Conservation (phyloP, 2,797 vertebrate species). For the Molossus alvarezi region DNA sequence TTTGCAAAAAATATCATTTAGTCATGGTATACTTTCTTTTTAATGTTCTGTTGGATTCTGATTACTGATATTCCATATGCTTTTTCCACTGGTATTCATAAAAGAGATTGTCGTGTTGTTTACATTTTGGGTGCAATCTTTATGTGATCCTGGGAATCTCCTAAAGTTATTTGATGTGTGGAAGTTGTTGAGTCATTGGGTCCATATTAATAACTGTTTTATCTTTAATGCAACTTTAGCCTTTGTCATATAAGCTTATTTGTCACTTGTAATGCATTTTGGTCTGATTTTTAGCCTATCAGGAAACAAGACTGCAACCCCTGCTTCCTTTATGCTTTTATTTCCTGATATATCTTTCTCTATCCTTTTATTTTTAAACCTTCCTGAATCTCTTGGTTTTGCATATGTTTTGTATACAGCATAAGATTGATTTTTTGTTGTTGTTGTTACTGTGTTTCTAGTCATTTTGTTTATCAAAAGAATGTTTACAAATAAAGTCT, state of each 20-base stretch:
- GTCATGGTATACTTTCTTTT: not conserved
- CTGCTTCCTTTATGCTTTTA: not conserved
- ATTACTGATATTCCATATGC: not conserved
- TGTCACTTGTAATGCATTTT: not conserved
- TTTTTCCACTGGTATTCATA: conserved; percentile 1
- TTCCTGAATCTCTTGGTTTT: conserved; percentile 11
- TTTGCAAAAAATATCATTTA: not conserved
- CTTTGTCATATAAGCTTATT: not conserved
- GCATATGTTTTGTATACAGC: not conserved
- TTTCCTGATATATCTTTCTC: not conserved
- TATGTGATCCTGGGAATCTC: not conserved
- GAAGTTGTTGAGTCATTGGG: not conserved
- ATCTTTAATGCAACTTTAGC: not conserved
- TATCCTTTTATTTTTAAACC: not conserved
- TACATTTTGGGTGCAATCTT: not conserved
- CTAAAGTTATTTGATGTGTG: not conserved
- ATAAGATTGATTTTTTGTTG: not conserved
- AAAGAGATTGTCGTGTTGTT: not conserved
- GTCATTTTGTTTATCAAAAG: not conserved
- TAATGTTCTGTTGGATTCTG: conserved; percentile 15
- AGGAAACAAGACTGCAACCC: not conserved
- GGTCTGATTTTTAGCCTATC: not conserved
- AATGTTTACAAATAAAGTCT: not conserved
- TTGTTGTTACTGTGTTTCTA: not conserved
- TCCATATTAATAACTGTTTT: not conserved